Base-by-base conservation (phyloP, 2,797 vertebrate genomes). In the Xyrichtys novacula region DNA sequence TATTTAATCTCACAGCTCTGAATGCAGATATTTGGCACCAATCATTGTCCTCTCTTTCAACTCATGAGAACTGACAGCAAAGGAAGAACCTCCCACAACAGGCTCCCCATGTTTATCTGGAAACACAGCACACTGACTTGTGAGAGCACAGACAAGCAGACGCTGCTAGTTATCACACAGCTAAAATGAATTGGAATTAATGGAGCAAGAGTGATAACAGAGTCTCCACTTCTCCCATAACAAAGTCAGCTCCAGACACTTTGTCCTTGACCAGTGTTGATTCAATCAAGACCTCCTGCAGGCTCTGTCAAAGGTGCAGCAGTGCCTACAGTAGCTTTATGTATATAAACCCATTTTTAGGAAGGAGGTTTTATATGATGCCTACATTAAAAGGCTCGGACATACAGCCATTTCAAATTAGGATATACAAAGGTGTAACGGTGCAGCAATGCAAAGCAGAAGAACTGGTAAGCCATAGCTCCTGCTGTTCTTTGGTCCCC, bases 221-320 rank as follows among this genome's bases (percentile, higher is more conserved):
- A 78, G 93, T 92, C 94, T 92, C 93, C 89, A 81, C 80, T 57
- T 74, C 87, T 93, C 91, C 83, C 90, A 94, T 88, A 94, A 94
- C 93, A 94, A 87, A 88, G 79, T 50, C 70, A 59, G 85, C 61
- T 57, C 81, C 85, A 92, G 87, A 93, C 89, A 78, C 80, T 72
- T 62, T 81, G 91, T 88, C 92, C 94, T 93, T 93, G 93, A 93
- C 87, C 78, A 55, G 70, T 43, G 57, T 56, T 66, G 82, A 81
- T 88, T 85, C 74, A 88, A 84, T 83, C 78, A 77, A 71, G 84
- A 89, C 69, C 68, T 65, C 47, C 62, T 50, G 48, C 49, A 65
- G 55, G 53, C 79, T 62, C 67, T 61, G 56, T 63, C 23, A 60
- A 64, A 58, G 26, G 53, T 68, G 46, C 59, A 69, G 58, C 11